These are phyloP conservation scores for Plectropomus leopardus DNA, from an alignment of 2,113 vertebrate species.

Conservation along the genomic window DNA sequence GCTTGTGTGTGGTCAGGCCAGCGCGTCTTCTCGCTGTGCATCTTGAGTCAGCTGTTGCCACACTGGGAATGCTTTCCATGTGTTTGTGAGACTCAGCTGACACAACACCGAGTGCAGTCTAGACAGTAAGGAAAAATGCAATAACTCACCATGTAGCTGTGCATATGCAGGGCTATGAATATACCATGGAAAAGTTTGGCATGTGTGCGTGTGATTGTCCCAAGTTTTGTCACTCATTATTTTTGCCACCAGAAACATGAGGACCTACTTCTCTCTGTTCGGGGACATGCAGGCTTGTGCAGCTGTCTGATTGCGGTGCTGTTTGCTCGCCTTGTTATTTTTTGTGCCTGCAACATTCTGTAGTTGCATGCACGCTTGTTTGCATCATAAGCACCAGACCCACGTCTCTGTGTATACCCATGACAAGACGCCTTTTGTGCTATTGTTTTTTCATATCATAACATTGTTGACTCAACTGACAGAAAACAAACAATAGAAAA, in stretches of 20 bases:
- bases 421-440: conserved; percentile 64
- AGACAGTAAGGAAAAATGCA: conserved; percentile 51
- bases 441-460: conserved; percentile 54
- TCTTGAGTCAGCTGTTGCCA: conserved; percentile 64
- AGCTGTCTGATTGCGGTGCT: conserved; percentile 48
- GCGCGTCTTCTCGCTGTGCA: conserved; percentile 1
- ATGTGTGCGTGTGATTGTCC: neutral
- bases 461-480: conserved; percentile 58
- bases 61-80: conserved; percentile 43
- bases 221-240: conserved; percentile 51
- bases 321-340: conserved; percentile 60
- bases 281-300: conserved; percentile 33
- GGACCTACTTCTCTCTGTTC: conserved; percentile 24
- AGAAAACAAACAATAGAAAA: conserved; percentile 10
- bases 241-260: conserved; percentile 35
- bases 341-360: conserved; percentile 31
- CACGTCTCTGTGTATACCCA: conserved; percentile 51
- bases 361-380: conserved; percentile 57
- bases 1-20: conserved; percentile 47
- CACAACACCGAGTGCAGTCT: conserved; percentile 51
- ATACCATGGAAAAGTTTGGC: conserved; percentile 29
- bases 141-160: conserved; percentile 47
- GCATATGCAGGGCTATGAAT: neutral
- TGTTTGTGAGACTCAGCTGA: conserved; percentile 62
- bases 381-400: conserved; percentile 65